Evolutionary conservation across 2,888 invertebrate genomes (phyloP).

Genomic region (Sceliomorpha sp.): DNA sequence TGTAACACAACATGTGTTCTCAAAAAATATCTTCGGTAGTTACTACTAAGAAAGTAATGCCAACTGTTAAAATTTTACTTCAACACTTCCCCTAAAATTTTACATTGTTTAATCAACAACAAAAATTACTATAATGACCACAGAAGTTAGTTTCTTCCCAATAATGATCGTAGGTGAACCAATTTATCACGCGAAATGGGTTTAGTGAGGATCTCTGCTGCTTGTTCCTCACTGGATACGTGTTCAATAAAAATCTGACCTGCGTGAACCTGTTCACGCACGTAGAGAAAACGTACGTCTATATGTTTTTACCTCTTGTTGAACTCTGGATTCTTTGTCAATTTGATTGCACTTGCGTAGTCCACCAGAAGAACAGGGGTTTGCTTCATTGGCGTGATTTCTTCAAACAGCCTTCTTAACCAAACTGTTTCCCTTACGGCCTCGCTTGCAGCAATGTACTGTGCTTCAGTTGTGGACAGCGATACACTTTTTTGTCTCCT

Average conservation of each 20-base stretch:
- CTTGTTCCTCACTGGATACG: conserved; percentile 27
- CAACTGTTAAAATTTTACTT: no score
- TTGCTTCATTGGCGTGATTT: conserved; percentile 8
- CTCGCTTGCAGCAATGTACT: conserved; percentile 39
- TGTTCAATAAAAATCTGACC: conserved; percentile 22
- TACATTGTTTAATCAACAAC: background rate
- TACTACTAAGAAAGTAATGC: no score
- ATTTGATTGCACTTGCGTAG: conserved; percentile 39
- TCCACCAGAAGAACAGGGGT: conserved; percentile 23
- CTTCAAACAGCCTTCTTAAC: conserved; percentile 21
- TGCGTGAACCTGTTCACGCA: conserved; percentile 30
- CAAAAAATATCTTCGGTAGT: no score
- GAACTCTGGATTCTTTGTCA: conserved; percentile 35
- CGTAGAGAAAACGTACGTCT: conserved; percentile 33
- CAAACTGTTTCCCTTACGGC: conserved; percentile 32
- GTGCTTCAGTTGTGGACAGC: conserved; percentile 18
- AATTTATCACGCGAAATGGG: conserved; percentile 18
- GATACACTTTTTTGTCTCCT: conserved; percentile 37
- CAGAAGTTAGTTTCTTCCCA: conserved; percentile 5
- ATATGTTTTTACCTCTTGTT: conserved; percentile 35
- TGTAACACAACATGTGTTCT: no score
- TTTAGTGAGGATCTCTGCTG: conserved; percentile 38
- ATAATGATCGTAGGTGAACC: conserved; percentile 12
- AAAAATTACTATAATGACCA: no score
- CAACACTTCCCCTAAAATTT: conserved; percentile 5